Evolutionary conservation across 2,888 invertebrate genomes (phyloP).

Genomic region (Chloroclystis v-ata): DNA sequence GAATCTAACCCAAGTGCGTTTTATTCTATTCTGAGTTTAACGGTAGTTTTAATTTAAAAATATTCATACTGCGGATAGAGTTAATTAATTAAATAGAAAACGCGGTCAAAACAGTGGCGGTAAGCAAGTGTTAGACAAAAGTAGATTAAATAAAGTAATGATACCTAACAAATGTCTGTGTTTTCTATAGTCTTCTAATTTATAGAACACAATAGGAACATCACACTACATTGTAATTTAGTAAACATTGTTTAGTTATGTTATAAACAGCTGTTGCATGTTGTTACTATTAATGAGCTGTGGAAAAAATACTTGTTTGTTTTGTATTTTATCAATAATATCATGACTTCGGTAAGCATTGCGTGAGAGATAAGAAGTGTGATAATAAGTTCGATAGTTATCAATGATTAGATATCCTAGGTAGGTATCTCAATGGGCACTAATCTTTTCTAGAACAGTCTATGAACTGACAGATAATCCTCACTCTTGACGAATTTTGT

Average conservation of each 20-base stretch:
- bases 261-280: conserved; percentile 8
- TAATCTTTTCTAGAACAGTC: too few species aligned
- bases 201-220: conserved; percentile 11
- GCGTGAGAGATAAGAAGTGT: conserved; percentile 11
- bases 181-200: not conserved
- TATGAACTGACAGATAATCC: too few species aligned
- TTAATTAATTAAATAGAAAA: too few species aligned
- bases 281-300: conserved; percentile 10
- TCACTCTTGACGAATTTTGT: too few species aligned
- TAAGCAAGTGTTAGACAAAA: too few species aligned
- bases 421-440: too few species aligned
- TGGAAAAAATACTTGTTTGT: conserved; percentile 21
- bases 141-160: too few species aligned
- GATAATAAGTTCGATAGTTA: not conserved
- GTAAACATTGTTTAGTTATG: conserved; percentile 6
- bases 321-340: conserved; percentile 14
- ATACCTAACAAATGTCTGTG: not conserved
- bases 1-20: too few species aligned
- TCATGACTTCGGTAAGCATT: conserved; percentile 16
- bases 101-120: too few species aligned
- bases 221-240: conserved; percentile 9
- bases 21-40: too few species aligned
- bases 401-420: not conserved
- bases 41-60: too few species aligned
- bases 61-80: too few species aligned